A percentile compares a stretch with the other conserved stretches of the same genome.
phyloP scores from a whole-genome alignment of 2,113 vertebrate genomes.

The Sylvietta virens region DNA sequence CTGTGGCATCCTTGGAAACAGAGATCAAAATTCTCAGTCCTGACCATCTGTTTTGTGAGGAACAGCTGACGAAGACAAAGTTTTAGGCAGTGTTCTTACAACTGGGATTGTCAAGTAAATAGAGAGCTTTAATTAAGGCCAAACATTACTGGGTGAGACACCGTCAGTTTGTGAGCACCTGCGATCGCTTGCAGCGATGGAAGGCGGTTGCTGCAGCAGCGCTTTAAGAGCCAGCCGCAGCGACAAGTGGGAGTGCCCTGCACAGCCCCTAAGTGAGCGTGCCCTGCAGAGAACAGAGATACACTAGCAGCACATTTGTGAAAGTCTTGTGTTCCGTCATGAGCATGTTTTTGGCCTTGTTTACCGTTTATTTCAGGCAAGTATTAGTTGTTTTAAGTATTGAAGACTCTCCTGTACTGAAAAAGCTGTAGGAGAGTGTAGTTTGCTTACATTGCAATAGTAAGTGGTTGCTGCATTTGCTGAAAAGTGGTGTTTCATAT shows the following conservation, averaged over 20 bases:
- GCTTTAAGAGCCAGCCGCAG: neutral
- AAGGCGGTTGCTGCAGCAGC: neutral
- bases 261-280: neutral
- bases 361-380: neutral
- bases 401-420: neutral
- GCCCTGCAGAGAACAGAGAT: neutral
- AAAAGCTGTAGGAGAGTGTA: neutral
- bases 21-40: neutral
- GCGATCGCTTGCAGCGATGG: accelerated
- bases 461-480: neutral
- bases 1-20: neutral
- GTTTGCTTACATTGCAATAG: neutral
- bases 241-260: neutral
- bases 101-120: neutral
- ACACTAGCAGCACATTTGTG: neutral
- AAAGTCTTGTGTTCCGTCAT: neutral
- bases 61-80: neutral
- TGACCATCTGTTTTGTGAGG: neutral
- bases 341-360: neutral
- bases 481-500: slow-evolving; percentile 14
- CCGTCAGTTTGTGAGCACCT: neutral
- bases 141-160: neutral
- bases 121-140: neutral
- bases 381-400: neutral
- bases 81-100: neutral